These are phyloP conservation scores for Caenorhabditis becei DNA, from an alignment of 2,888 invertebrate species.

Conservation along the genomic window DNA sequence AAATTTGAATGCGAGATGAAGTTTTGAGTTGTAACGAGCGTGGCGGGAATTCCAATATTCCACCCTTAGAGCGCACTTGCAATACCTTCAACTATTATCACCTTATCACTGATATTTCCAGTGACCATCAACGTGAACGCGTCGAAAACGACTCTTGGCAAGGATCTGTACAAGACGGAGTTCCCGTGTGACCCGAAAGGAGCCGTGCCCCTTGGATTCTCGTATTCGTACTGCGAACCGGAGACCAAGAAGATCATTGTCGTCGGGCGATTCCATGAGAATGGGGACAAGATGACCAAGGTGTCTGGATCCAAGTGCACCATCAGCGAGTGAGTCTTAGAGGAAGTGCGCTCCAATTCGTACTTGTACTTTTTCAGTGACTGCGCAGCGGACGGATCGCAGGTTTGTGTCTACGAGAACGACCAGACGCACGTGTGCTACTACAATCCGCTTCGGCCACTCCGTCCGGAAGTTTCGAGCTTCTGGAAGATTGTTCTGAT, in stretches of 20 bases:
- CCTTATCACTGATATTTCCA: too few relatives aligned
- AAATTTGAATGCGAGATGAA: too few relatives aligned
- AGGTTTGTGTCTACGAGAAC: slow-evolving; percentile 39
- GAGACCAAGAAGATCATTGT: slow-evolving; percentile 32
- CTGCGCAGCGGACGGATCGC: slow-evolving; percentile 18
- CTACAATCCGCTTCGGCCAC: slow-evolving; percentile 38
- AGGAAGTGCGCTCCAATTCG: background rate
- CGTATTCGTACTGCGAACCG: slow-evolving; percentile 30
- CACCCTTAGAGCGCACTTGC: background rate
- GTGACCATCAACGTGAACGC: slow-evolving; percentile 9
- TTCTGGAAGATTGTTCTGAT: slow-evolving; percentile 45
- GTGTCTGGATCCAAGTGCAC: slow-evolving; percentile 36
- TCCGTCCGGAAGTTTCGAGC: slow-evolving; percentile 7
- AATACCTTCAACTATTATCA: background rate
- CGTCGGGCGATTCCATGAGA: slow-evolving; percentile 28
- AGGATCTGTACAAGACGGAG: slow-evolving; percentile 20
- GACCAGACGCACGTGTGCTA: slow-evolving; percentile 24
- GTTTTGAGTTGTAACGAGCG: too few relatives aligned
- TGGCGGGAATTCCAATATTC: slow-evolving; percentile 18
- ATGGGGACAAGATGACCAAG: slow-evolving; percentile 40
- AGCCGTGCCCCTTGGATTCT: slow-evolving; percentile 8
- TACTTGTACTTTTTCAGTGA: slow-evolving; percentile 17
- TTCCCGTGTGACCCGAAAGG: slow-evolving; percentile 31
- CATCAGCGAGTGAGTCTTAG: slow-evolving; percentile 17
- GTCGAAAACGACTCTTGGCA: slow-evolving; percentile 2